Base-by-base conservation (phyloP, 1,140 invertebrate species). In the Paralvinella palmiformis region DNA sequence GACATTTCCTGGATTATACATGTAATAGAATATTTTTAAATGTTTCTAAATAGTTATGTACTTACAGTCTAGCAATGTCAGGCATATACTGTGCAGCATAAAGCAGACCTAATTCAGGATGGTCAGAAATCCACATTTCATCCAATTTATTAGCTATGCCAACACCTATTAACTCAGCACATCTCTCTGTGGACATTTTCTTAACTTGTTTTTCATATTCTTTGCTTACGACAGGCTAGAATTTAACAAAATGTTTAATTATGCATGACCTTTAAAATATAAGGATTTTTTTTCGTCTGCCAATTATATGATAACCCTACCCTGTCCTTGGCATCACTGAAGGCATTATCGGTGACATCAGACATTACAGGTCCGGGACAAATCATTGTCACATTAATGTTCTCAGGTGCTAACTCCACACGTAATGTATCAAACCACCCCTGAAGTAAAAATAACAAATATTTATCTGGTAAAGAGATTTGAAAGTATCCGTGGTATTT, bases 311-410 rank as follows among this genome's bases (percentile, higher is more conserved):
- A n/a, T n/a, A n/a, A n/a, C n/a, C 65, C 68, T 80, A 88, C 86
- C 76, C 87, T 77, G 48, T 85, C 86, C 13, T 76, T 62, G 62
- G 83, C 84, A 20, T 82, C 86, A 0, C 89, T 91, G 71, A 88
- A 90, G 69, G 86, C 84, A 73, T 87, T 84, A 55, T 83, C 68
- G n/a, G 91, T 76, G 66, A 91, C 87, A 68, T 88, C 85, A 0
- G 88, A 89, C 72, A 86, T 86, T 36, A 86, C 83, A 15, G 90
- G 88, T 20, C 90, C 91, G 4, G 90, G 89, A 67, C 89, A 90
- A 24, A 89, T 77, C n/a, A 91, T 70, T 0, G 86, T 88, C 0
- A 92, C 82, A n/a, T 81, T 71, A 37, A 90, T 82, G 65, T 86
- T 83, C 55, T 84, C 77, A 0, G 74, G 73, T 0, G 81, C 65